Base-by-base conservation (phyloP, 1,140 invertebrate species). In the Nephila pilipes region DNA sequence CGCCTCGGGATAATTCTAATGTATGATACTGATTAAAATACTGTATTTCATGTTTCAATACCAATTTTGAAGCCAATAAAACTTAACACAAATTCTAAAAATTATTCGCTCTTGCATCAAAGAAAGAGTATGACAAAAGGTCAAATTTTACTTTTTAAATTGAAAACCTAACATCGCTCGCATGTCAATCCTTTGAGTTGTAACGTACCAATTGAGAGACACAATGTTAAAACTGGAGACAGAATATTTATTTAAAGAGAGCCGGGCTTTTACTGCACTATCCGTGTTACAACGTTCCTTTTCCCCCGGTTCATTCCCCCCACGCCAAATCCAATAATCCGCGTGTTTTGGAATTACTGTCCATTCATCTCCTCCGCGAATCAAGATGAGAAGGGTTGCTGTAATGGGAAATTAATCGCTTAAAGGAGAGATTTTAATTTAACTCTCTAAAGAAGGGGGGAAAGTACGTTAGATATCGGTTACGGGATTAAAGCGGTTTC, bases 271-370 rank as follows among this genome's bases (percentile, higher is more conserved):
- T 54, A 55, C 54, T 55, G 25, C 38, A 8, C n/a, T 18, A 16
- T 29, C 18, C 32, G 3, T 60, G 6, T 32, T 87, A 29, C 20
- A 38, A 32, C 57, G 2, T 8, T 22, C 65, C 12, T 29, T 29
- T 85, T 60, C 69, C 58, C 46, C 46, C 12, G 32, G 29, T 18
- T 58, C 75, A 46, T 91, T 63, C 69, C 58, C 25, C 55, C 91
- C 55, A 38, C 83, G 91, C 91, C 91, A 93, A 93, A 93, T 93
- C 91, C 91, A 93, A 93, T 93, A 93, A 93, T 93, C 91, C 91
- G 85, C 91, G 65, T 93, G 91, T 93, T 93, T 93, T 93, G 91
- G 91, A 93, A 93, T 93, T 93, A 93, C 91, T 93, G 91, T 93
- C 91, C 85, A 93, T 93, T 93, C 91, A 85, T 93, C 85, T 93